Conservation (phyloP, 1,140 invertebrate genomes). For the Drosophila malerkotliana region DNA sequence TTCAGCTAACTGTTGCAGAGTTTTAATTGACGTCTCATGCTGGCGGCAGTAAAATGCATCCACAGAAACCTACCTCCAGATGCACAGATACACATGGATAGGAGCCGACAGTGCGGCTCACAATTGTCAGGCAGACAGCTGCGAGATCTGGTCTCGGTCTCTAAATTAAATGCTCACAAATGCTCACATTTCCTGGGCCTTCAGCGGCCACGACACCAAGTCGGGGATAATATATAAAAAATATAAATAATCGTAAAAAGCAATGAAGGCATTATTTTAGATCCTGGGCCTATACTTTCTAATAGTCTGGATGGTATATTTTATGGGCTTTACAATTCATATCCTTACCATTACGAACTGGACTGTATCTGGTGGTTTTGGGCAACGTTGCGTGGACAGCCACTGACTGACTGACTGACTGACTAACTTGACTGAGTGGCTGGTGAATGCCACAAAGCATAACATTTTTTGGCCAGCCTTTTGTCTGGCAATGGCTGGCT, state of each 20-base stretch:
- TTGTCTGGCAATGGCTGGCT: background rate
- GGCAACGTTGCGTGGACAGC: constrained; percentile 35
- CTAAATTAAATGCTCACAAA: too few relatives aligned
- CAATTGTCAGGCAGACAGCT: constrained; percentile 25
- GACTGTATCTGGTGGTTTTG: constrained; percentile 33
- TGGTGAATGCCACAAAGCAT: constrained; percentile 59
- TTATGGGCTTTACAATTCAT: background rate
- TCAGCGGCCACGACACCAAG: background rate
- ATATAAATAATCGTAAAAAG: constrained; percentile 4
- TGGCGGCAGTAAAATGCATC: constrained; percentile 48
- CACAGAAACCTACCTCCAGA: constrained; percentile 28
- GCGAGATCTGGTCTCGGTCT: background rate
- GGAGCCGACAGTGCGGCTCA: constrained; percentile 27
- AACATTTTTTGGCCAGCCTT: constrained; percentile 47
- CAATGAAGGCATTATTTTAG: background rate
- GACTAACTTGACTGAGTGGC: constrained; percentile 21
- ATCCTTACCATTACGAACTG: background rate
- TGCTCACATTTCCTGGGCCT: background rate
- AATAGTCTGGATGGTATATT: background rate
- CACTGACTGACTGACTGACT: constrained; percentile 32
- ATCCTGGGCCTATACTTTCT: background rate
- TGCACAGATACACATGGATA: constrained; percentile 13
- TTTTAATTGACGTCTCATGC: constrained; percentile 53
- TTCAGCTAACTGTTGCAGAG: constrained; percentile 44
- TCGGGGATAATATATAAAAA: background rate